Percentiles rank a stretch among this genome's conserved stretches.
Evolutionary conservation across 2,797 vertebrate genomes (phyloP).

Genomic region (Onychomys leucogaster): DNA sequence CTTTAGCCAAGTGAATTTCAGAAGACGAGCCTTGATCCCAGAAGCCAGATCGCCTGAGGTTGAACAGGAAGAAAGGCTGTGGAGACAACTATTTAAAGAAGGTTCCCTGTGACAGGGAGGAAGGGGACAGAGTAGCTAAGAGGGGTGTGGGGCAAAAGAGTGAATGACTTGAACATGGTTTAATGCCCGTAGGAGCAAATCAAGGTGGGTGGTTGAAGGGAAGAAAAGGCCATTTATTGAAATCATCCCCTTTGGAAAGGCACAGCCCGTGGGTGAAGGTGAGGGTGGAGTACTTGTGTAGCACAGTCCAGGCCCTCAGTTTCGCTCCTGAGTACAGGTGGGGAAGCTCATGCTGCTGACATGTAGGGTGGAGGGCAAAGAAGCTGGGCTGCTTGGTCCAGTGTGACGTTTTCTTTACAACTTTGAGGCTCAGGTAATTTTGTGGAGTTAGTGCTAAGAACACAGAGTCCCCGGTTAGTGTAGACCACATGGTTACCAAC

Average conservation of each 20-base stretch:
- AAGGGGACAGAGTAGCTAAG: not conserved
- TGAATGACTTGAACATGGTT: not conserved
- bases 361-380: not conserved
- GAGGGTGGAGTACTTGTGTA: not conserved
- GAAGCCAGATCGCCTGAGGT: slow-evolving; percentile 39
- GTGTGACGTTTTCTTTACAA: not conserved
- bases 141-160: not conserved
- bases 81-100: slow-evolving; percentile 26
- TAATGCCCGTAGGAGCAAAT: not conserved
- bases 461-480: not conserved
- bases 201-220: not conserved
- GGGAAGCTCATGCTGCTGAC: not conserved
- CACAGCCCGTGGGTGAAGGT: too few species aligned
- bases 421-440: not conserved
- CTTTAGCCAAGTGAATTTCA: slow-evolving; percentile 27
- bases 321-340: not conserved
- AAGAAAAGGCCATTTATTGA: not conserved
- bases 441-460: not conserved
- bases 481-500: not conserved
- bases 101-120: not conserved
- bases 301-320: not conserved
- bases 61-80: slow-evolving; percentile 31
- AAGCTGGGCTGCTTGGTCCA: not conserved
- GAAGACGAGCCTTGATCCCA: not conserved
- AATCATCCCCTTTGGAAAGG: not conserved